These are phyloP conservation scores for Orgyia antiqua DNA, from an alignment of 2,888 invertebrate species.

Conservation along the genomic window DNA sequence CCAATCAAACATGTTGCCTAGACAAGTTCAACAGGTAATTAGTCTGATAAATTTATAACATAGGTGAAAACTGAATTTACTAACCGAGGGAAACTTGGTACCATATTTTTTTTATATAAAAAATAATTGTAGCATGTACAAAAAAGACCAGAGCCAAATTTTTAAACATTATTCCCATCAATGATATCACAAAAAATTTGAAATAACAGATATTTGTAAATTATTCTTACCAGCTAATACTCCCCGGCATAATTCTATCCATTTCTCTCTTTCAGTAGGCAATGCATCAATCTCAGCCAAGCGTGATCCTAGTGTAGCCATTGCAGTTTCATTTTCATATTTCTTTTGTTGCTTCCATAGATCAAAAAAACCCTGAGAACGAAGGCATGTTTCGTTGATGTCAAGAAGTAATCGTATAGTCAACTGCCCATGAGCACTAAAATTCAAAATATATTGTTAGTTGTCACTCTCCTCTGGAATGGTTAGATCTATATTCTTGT, in stretches of 20 bases:
- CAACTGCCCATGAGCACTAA: conserved; percentile 85
- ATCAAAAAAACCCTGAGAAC: conserved; percentile 95
- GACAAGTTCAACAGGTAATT: conserved; percentile 9
- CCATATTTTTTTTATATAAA: no score
- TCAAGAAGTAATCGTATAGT: conserved; percentile 94
- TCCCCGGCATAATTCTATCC: conserved; percentile 82
- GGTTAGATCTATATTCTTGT: no score
- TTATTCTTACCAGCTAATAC: conserved; percentile 77
- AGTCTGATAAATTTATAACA: no score
- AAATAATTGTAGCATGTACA: no score
- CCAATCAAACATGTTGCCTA: conserved; percentile 98
- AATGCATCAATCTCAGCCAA: conserved; percentile 84
- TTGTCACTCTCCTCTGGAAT: no score
- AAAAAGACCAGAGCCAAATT: no score
- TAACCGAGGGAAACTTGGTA: no score
- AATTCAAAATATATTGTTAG: conserved; percentile 25
- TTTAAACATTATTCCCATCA: no score
- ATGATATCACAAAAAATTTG: no score
- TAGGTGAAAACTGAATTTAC: no score
- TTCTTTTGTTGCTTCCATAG: conserved; percentile 91
- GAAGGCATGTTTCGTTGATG: conserved; percentile 93
- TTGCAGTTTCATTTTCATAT: conserved; percentile 89
- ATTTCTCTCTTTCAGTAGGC: conserved; percentile 73
- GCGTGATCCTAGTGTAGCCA: conserved; percentile 82
- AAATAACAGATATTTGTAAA: no score